A percentile compares a stretch with the other conserved stretches of the same genome.
phyloP scores from a whole-genome alignment of 2,888 invertebrate species.

The Temnothorax unifasciatus region DNA sequence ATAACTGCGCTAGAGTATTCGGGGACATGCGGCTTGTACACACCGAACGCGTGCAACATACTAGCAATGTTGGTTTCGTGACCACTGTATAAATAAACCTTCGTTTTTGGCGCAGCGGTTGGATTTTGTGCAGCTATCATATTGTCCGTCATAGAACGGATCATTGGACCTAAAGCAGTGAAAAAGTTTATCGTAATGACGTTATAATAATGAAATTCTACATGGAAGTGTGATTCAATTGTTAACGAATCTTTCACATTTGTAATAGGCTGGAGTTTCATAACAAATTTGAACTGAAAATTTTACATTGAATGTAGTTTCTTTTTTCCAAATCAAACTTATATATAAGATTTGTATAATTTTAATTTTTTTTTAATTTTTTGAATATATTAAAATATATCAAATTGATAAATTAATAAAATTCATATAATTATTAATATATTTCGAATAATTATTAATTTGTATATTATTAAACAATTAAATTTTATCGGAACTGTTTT shows the following conservation, averaged over 20 bases:
- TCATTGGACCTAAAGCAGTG: conserved; percentile 85
- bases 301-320: neutral
- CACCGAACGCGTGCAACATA: conserved; percentile 87
- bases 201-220: conserved; percentile 9
- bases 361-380: neutral
- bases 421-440: neutral
- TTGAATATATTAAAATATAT: neutral
- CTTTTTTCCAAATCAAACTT: neutral
- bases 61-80: conserved; percentile 90
- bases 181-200: neutral
- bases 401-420: neutral
- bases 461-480: neutral
- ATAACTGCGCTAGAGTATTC: conserved; percentile 88
- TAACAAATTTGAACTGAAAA: neutral
- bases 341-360: neutral
- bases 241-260: neutral
- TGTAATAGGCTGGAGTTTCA: neutral
- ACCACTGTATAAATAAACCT: conserved; percentile 87
- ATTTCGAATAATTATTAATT: neutral
- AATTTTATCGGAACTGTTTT: neutral
- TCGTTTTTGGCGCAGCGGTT: conserved; percentile 82
- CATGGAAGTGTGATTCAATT: neutral
- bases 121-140: conserved; percentile 83
- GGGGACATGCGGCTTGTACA: conserved; percentile 88
- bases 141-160: conserved; percentile 87